Conservation (phyloP, 2,797 vertebrate species). For the Glyptemys insculpta region DNA sequence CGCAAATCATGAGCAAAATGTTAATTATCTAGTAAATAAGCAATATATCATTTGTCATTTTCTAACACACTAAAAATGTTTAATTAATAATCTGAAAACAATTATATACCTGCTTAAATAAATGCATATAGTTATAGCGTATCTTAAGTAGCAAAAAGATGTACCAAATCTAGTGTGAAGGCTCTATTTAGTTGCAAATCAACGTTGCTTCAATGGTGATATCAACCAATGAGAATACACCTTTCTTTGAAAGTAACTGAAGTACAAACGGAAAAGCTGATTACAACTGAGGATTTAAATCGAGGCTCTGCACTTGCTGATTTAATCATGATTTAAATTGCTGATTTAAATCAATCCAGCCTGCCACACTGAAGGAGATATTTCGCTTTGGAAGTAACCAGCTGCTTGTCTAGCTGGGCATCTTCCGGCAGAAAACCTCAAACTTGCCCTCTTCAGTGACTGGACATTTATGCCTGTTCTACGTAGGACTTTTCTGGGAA, state of each 20-base stretch:
- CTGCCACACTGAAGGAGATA: background rate
- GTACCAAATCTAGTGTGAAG: background rate
- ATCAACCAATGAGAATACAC: background rate
- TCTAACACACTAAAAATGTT: background rate
- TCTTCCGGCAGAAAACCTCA: background rate
- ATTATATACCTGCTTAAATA: background rate
- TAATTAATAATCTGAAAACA: background rate
- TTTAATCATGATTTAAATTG: too few relatives aligned
- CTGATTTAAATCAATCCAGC: background rate
- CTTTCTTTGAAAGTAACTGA: background rate
- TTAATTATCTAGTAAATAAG: background rate
- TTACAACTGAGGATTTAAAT: background rate
- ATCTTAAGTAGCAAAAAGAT: background rate
- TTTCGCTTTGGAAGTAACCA: background rate
- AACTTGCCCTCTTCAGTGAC: background rate
- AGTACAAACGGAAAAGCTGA: background rate
- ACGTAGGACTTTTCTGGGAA: background rate
- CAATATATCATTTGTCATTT: background rate
- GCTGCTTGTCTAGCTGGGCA: background rate
- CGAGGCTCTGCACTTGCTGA: too few relatives aligned
- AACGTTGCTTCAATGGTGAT: background rate
- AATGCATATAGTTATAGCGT: background rate
- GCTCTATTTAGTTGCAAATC: background rate
- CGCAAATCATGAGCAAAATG: background rate
- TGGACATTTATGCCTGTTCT: background rate